Percentiles rank a stretch among this genome's conserved stretches.
Evolutionary conservation across 2,888 invertebrate genomes (phyloP).

Genomic region (Epinotia bilunana): DNA sequence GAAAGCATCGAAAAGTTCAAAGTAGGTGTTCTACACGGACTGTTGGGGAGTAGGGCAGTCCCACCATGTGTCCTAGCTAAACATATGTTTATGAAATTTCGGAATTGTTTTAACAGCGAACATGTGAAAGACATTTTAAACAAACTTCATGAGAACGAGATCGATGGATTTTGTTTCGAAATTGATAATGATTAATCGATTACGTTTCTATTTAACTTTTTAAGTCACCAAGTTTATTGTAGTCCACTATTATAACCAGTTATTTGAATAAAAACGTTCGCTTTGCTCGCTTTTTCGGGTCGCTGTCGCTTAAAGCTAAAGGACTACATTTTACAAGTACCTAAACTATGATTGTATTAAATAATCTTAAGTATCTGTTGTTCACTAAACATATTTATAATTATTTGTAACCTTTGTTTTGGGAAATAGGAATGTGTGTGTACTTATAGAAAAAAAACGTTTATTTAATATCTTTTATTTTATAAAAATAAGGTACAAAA

Average conservation of each 20-base stretch:
- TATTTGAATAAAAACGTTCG: too few species aligned
- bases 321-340: too few species aligned
- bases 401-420: not conserved
- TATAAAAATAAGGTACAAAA: conserved; percentile 75
- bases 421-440: not conserved
- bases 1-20: conserved; percentile 7
- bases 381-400: too few species aligned
- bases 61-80: not conserved
- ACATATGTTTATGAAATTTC: not conserved
- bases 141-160: not conserved
- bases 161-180: not conserved
- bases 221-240: too few species aligned
- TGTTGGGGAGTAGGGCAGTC: not conserved
- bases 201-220: too few species aligned
- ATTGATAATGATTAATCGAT: not conserved
- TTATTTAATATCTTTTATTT: conserved; percentile 36
- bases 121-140: not conserved
- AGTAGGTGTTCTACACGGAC: not conserved
- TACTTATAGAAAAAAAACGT: not conserved
- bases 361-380: too few species aligned
- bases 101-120: not conserved
- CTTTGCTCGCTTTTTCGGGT: too few species aligned
- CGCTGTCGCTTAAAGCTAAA: too few species aligned
- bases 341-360: too few species aligned
- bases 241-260: too few species aligned